Conservation (phyloP, 2,113 vertebrate species). For the Urocolius indicus region DNA sequence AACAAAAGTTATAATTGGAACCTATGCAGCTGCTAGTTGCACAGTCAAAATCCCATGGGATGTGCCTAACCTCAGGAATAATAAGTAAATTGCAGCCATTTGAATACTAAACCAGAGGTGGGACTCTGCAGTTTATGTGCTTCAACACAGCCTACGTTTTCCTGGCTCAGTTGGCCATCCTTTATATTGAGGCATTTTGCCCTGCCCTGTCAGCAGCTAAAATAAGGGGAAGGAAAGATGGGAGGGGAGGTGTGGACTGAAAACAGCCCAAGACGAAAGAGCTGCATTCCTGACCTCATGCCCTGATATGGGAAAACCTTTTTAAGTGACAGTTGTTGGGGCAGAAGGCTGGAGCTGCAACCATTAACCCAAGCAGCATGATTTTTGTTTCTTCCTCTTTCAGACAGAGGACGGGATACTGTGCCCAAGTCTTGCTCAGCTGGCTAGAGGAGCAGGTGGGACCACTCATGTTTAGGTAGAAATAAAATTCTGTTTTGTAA, state of each 20-base stretch:
- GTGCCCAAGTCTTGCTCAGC: background rate
- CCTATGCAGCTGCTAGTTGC: background rate
- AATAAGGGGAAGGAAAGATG: background rate
- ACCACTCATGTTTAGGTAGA: conserved; percentile 48
- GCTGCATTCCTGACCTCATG: background rate
- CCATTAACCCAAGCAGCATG: background rate
- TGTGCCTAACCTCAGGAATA: background rate
- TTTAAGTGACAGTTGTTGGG: background rate
- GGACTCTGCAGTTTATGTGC: background rate
- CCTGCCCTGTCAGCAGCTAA: background rate
- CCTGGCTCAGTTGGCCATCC: background rate
- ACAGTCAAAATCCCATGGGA: background rate
- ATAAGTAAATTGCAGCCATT: background rate
- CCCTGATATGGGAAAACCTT: background rate
- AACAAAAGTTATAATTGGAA: background rate
- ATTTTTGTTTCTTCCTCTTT: conserved; percentile 31
- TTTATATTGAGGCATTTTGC: background rate
- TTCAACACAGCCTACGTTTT: background rate
- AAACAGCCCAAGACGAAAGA: background rate
- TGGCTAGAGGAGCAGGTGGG: background rate
- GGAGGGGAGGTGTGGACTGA: background rate
- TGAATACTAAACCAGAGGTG: background rate
- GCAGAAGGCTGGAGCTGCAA: background rate
- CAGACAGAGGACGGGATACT: background rate
- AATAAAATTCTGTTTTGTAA: conserved; percentile 73